These are phyloP conservation scores for Coluber constrictor DNA, from an alignment of 2,797 vertebrate genomes.

Conservation along the genomic window DNA sequence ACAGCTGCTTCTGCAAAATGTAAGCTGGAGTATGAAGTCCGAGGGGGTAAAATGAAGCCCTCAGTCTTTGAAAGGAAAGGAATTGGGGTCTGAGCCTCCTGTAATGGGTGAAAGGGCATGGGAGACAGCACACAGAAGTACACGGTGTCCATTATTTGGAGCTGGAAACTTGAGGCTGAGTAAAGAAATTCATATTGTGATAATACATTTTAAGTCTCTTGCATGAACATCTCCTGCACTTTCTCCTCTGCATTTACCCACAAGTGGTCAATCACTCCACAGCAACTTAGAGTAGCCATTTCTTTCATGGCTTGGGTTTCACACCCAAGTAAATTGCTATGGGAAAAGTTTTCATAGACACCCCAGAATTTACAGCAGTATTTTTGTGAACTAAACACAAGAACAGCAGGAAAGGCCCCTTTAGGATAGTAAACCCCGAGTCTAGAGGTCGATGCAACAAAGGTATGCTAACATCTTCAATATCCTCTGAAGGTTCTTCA, in stretches of 20 bases:
- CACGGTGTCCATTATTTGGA: not conserved
- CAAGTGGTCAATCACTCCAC: not conserved
- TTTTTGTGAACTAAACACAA: not conserved
- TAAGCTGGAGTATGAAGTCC: not conserved
- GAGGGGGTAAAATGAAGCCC: accelerated
- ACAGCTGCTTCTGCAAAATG: not conserved
- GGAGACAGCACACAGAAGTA: not conserved
- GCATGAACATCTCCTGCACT: not conserved
- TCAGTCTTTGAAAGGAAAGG: not conserved
- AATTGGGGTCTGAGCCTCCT: not conserved
- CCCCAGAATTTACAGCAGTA: not conserved
- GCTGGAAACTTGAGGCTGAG: not conserved
- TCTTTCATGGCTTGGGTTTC: not conserved
- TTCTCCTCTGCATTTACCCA: not conserved
- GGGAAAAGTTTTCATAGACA: not conserved
- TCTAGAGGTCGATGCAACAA: not conserved
- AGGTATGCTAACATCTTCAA: not conserved
- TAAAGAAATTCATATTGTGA: not conserved
- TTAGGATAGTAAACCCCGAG: not conserved
- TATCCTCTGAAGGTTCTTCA: not conserved
- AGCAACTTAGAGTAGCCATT: not conserved
- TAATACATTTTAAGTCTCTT: not conserved
- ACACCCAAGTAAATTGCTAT: not conserved
- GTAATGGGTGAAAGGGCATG: accelerated
- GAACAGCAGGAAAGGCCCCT: not conserved